Base-by-base conservation (phyloP, 2,888 invertebrate species). In the Camptogramma bilineatum region DNA sequence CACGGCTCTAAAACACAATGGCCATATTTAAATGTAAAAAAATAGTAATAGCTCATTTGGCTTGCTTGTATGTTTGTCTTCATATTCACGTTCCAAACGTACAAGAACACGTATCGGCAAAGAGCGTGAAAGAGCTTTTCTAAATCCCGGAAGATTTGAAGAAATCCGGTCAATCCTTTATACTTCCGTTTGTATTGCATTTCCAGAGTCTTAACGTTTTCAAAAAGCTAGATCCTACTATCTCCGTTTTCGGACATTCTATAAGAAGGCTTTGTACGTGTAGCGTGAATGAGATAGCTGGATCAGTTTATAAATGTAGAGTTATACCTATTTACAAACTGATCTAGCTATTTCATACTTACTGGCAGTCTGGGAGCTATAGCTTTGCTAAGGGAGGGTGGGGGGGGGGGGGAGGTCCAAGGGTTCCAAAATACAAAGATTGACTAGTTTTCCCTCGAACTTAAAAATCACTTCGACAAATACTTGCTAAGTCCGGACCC, bases 101-200 rank as follows among this genome's bases (percentile, higher is more conserved):
- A 52, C 54, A 31, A 39, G 56, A 64, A 63, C 50, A 44, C 51
- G 54, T 58, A 68, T 69, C 57, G 62, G 16, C 66, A 65, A 69
- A 69, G 59, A 64, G 69, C 62, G 69, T 60, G 52, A 68, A 65
- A 61, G 57, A 67, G 63, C 52, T 64, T 64, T 53, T 56, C 24
- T 31, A 56, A 64, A 66, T 52, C 65, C 64, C 51, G 42, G 47
- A 46, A 24, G 61, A 55, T 64, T 58, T 39, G 53, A 16, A 50
- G 24, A 63, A 63, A 66, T 66, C 66, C 67, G 64, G 64, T 68
- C 70, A 66, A 69, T 67, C 65, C 66, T 65, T 63, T 66, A 69
- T 69, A 66, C 63, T 62, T 64, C 62, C 68, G 63, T 68, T 72
- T 70, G 70, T 72, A 69, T 67, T 70, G 68, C 66, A 72, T 68